phyloP scores from a whole-genome alignment of 1,140 invertebrate species.

The Drosophila sproati region DNA sequence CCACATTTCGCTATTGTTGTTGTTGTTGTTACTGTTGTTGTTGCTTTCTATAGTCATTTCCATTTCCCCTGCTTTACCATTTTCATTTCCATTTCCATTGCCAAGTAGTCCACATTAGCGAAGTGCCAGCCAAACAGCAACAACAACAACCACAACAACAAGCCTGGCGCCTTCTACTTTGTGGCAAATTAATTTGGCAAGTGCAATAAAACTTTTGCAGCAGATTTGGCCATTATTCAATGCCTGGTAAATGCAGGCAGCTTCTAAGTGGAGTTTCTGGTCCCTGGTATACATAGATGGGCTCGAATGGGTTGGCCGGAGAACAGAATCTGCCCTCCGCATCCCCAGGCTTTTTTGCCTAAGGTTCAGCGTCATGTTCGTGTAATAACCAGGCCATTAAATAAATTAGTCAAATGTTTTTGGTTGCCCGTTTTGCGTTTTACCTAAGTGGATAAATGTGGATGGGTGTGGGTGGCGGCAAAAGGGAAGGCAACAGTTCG shows the following conservation, averaged over 20 bases:
- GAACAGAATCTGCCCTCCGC: not conserved
- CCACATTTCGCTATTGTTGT: conserved; percentile 11
- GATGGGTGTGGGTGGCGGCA: not conserved
- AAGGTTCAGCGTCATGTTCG: conserved; percentile 42
- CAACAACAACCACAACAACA: conserved; percentile 16
- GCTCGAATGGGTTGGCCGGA: not conserved
- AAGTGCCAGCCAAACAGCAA: conserved; percentile 33
- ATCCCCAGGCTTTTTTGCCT: not conserved
- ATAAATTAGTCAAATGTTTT: conserved; percentile 64
- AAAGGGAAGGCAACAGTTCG: not conserved
- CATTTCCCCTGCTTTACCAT: conserved; percentile 23
- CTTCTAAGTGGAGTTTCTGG: not conserved
- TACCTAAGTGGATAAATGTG: conserved; percentile 5
- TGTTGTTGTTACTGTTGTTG: conserved; percentile 17
- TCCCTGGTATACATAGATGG: not conserved
- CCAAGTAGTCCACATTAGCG: conserved; percentile 47
- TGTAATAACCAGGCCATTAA: conserved; percentile 65
- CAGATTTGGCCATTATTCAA: conserved; percentile 63
- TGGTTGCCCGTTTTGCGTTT: conserved; percentile 32
- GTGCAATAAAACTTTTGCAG: conserved; percentile 65
- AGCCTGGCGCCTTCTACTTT: conserved; percentile 43
- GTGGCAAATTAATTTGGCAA: conserved; percentile 65
- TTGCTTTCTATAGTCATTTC: conserved; percentile 38
- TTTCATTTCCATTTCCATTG: conserved; percentile 39
- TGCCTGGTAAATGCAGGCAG: conserved; percentile 44